Conservation (phyloP, 1,140 invertebrate species). For the Caenorhabditis tropicalis region DNA sequence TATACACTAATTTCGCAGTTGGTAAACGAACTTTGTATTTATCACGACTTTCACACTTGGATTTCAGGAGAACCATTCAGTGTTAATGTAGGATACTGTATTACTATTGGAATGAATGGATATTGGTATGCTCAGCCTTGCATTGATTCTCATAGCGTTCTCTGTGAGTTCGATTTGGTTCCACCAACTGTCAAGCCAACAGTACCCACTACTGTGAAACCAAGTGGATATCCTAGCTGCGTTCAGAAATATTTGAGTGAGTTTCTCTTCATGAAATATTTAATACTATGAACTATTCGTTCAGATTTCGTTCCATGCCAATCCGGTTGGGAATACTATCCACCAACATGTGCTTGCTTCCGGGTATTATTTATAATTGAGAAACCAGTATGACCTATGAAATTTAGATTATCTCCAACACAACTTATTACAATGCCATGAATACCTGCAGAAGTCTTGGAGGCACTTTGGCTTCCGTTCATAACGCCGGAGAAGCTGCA, state of each 20-base stretch:
- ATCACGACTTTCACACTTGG: too few relatives aligned
- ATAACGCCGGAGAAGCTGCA: not conserved
- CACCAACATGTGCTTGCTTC: constrained; percentile 17
- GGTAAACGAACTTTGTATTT: not conserved
- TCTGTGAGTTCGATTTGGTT: not conserved
- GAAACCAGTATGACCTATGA: too few relatives aligned
- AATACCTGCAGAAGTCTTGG: constrained; percentile 23
- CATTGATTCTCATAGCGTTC: not conserved
- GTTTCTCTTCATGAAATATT: not conserved
- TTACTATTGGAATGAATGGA: constrained; percentile 24
- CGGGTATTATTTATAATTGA: not conserved
- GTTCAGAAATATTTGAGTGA: constrained; percentile 35
- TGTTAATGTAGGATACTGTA: constrained; percentile 1
- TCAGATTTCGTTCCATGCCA: constrained; percentile 25
- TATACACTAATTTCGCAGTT: constrained; percentile 12
- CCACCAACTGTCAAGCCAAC: not conserved
- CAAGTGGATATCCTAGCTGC: not conserved
- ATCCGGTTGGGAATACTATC: constrained; percentile 15
- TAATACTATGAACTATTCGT: too few relatives aligned
- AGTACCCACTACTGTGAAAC: not conserved
- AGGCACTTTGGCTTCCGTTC: not conserved
- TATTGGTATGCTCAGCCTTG: constrained; percentile 35
- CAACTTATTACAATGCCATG: constrained; percentile 7
- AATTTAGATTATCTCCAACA: not conserved
- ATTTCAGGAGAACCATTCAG: constrained; percentile 30